phyloP scores from a whole-genome alignment of 2,797 vertebrate species.

The Leptoclinus maculatus region DNA sequence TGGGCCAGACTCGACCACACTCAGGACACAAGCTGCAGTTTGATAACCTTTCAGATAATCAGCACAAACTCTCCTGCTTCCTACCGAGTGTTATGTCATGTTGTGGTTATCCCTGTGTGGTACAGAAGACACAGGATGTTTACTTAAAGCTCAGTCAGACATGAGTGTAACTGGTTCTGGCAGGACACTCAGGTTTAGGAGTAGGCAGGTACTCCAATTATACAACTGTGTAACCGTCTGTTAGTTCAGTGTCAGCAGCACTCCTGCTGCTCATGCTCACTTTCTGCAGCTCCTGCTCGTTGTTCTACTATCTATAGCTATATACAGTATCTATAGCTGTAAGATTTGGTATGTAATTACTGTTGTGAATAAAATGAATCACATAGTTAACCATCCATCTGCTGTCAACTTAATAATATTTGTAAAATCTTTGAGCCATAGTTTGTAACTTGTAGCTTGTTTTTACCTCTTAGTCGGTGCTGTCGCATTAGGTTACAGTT shows the following conservation, averaged over 20 bases:
- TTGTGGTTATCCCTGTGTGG: constrained; percentile 5
- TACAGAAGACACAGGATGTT: constrained; percentile 28
- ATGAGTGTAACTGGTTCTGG: constrained; percentile 22
- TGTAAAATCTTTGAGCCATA: constrained; percentile 2
- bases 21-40: constrained; percentile 31
- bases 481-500: neutral
- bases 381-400: neutral
- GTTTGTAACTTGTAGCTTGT: neutral
- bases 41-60: constrained; percentile 51
- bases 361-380: neutral
- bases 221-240: constrained; percentile 45
- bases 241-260: constrained; percentile 16
- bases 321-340: neutral
- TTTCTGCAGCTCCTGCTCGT: constrained; percentile 6
- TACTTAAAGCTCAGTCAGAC: constrained; percentile 23
- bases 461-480: neutral
- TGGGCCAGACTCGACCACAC: constrained; percentile 63
- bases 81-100: constrained; percentile 22
- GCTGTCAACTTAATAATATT: neutral
- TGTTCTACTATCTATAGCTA: constrained; percentile 12
- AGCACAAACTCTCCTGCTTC: constrained; percentile 14
- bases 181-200: constrained; percentile 40
- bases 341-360: neutral
- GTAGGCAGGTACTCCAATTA: constrained; percentile 45
- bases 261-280: constrained; percentile 25